Evolutionary conservation across 2,797 vertebrate genomes (phyloP).

Genomic region (Acanthiza pusilla): DNA sequence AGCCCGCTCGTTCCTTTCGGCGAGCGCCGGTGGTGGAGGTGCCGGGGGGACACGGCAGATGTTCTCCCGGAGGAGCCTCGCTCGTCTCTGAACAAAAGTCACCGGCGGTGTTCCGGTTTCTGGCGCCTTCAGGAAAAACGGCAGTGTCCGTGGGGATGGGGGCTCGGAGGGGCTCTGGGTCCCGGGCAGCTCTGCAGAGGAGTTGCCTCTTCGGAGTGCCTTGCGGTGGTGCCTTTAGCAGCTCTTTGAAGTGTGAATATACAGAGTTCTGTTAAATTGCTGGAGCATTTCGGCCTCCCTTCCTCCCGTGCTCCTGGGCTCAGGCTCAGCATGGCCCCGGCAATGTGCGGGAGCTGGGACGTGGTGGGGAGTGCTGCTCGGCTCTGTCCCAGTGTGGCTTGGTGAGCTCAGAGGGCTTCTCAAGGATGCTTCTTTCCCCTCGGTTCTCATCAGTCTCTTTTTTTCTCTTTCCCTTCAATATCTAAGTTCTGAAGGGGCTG

Average conservation of each 20-base stretch:
- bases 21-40: too few relatives aligned
- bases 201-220: background rate
- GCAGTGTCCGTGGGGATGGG: too few relatives aligned
- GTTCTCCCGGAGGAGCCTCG: background rate
- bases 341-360: background rate
- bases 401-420: background rate
- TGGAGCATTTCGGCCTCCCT: background rate
- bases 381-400: background rate
- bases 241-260: background rate
- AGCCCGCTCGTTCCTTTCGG: background rate
- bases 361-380: background rate
- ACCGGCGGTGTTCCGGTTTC: background rate
- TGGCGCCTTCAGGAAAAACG: background rate
- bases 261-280: background rate
- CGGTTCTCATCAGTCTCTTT: background rate
- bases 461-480: too few relatives aligned
- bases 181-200: background rate
- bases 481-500: background rate
- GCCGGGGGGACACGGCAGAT: background rate
- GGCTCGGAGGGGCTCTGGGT: background rate
- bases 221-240: background rate
- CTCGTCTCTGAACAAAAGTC: background rate
- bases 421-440: fast-evolving
- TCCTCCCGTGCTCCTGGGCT: background rate
- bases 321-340: too few relatives aligned